These are phyloP conservation scores for Rosalia funebris DNA, from an alignment of 2,888 invertebrate species.

Conservation along the genomic window DNA sequence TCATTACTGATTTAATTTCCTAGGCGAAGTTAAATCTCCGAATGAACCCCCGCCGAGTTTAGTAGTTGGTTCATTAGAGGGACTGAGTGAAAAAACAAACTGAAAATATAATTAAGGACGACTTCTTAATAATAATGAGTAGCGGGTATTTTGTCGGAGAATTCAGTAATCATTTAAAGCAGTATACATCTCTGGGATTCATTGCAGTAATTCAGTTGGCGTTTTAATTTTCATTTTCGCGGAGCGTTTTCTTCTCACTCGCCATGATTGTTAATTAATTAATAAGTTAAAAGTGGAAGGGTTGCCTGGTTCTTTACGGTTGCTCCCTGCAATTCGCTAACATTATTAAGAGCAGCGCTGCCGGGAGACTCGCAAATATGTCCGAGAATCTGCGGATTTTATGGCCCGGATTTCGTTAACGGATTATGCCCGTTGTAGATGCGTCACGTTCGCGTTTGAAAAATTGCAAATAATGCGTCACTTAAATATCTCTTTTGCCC, in stretches of 20 bases:
- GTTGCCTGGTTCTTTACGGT: conserved; percentile 62
- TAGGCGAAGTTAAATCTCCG: too few species aligned
- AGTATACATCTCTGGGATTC: conserved; percentile 49
- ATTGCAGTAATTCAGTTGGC: conserved; percentile 57
- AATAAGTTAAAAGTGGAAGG: conserved; percentile 64
- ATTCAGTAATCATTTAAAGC: conserved; percentile 39
- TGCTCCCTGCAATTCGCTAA: conserved; percentile 63
- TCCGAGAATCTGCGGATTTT: conserved; percentile 57
- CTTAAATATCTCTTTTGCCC: too few species aligned
- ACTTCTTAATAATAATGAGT: conserved; percentile 28
- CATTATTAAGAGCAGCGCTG: conserved; percentile 63
- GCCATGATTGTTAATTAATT: conserved; percentile 65
- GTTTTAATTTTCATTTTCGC: conserved; percentile 62
- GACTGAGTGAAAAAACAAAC: neutral
- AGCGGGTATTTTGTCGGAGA: conserved; percentile 24
- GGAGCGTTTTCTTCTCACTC: conserved; percentile 59
- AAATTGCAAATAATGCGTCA: too few species aligned
- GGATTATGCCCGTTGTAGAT: neutral
- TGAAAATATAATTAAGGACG: conserved; percentile 27
- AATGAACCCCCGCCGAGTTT: too few species aligned
- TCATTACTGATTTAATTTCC: too few species aligned
- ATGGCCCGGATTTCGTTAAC: conserved; percentile 18
- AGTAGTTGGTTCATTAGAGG: too few species aligned
- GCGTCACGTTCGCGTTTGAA: too few species aligned
- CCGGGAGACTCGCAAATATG: conserved; percentile 60